Percentiles rank a stretch among this genome's conserved stretches.
These are phyloP conservation scores for Apamea sordens DNA, from an alignment of 2,888 invertebrate genomes.

Conservation along the genomic window DNA sequence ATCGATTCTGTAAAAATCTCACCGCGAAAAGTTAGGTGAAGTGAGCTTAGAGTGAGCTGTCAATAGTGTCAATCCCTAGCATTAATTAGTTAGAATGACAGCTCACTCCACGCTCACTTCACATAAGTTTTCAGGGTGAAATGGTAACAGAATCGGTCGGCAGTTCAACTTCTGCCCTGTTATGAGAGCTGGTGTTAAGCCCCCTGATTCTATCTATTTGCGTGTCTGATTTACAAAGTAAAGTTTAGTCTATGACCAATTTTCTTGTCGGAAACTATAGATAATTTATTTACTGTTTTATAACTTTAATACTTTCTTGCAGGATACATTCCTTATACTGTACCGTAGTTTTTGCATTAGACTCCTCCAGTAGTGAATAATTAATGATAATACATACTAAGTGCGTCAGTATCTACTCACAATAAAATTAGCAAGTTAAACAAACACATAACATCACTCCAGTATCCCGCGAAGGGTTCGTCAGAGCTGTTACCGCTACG, in stretches of 20 bases:
- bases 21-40: too few species aligned
- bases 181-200: too few species aligned
- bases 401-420: background rate
- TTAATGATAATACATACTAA: background rate
- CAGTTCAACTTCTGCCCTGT: too few species aligned
- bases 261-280: constrained; percentile 60
- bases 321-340: constrained; percentile 45
- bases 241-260: constrained; percentile 46
- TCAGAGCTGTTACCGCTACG: background rate
- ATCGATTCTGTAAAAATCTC: too few species aligned
- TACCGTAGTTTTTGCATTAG: constrained; percentile 35
- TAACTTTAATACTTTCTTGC: constrained; percentile 57
- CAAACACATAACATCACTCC: background rate
- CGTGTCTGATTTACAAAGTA: background rate
- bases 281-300: constrained; percentile 57
- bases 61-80: too few species aligned
- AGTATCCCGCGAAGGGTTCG: background rate
- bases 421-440: background rate
- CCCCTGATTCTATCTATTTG: background rate
- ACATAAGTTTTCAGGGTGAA: too few species aligned
- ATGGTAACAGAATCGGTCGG: too few species aligned
- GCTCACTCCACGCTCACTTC: too few species aligned
- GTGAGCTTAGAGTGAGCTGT: too few species aligned
- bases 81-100: too few species aligned
- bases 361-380: constrained; percentile 14